Evolutionary conservation across 1,140 invertebrate species (phyloP).

Genomic region (Zaprionus nigranus): DNA sequence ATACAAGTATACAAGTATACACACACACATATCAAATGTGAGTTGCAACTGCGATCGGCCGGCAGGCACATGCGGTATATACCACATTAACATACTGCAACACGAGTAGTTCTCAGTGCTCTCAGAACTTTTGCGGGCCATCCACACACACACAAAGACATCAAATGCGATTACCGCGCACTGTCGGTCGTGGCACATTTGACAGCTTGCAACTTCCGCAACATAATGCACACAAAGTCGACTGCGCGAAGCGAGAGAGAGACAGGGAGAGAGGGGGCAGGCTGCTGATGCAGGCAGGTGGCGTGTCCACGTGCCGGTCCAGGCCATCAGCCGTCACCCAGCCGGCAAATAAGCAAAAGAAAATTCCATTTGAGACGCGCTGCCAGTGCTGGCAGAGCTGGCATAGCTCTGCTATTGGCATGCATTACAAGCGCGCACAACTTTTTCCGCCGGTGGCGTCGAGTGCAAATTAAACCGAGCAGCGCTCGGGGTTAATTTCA

Average conservation of each 20-base stretch:
- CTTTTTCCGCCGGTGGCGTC: constrained; percentile 57
- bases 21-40: background rate
- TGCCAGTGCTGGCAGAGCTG: constrained; percentile 7
- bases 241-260: constrained; percentile 24
- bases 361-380: constrained; percentile 75
- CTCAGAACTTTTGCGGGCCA: constrained; percentile 6
- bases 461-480: constrained; percentile 79
- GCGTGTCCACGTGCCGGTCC: constrained; percentile 47
- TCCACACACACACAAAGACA: constrained; percentile 4
- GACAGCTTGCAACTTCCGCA: constrained; percentile 55
- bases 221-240: constrained; percentile 59
- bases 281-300: constrained; percentile 13
- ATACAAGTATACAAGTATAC: too few relatives aligned
- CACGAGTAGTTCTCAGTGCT: background rate
- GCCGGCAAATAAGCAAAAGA: constrained; percentile 76
- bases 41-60: background rate
- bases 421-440: constrained; percentile 44
- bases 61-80: background rate
- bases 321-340: constrained; percentile 56
- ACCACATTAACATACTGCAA: constrained; percentile 7
- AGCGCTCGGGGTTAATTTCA: constrained; percentile 78
- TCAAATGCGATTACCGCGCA: constrained; percentile 40
- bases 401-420: constrained; percentile 44
- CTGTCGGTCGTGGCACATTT: constrained; percentile 59
- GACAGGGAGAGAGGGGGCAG: constrained; percentile 11